Conservation (phyloP, 2,888 invertebrate species). For the Hydroisotoma schaefferi region DNA sequence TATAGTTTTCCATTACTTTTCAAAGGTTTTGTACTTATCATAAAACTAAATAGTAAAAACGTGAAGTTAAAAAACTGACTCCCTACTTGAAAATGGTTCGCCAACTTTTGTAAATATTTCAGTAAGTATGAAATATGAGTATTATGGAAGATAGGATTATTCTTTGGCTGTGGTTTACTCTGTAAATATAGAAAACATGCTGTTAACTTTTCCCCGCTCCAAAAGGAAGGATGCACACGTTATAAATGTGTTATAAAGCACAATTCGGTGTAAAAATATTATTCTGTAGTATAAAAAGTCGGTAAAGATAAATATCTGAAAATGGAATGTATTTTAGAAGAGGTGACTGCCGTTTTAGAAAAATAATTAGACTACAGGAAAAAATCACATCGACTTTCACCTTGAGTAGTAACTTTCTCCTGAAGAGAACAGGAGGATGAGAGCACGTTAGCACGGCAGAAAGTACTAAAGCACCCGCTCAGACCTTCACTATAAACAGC, state of each 20-base stretch:
- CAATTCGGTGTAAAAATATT: constrained; percentile 9
- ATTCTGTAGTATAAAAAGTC: neutral
- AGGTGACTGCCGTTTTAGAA: constrained; percentile 13
- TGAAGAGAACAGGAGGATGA: constrained; percentile 31
- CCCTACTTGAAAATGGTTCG: too few species aligned
- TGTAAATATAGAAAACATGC: too few species aligned
- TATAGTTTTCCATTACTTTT: too few species aligned
- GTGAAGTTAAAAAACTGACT: too few species aligned
- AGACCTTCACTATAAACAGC: constrained; percentile 47
- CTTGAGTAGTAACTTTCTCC: constrained; percentile 43
- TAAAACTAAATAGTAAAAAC: too few species aligned
- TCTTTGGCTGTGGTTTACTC: too few species aligned
- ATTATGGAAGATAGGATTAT: too few species aligned
- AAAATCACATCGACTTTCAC: constrained; percentile 44
- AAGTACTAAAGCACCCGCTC: constrained; percentile 23
- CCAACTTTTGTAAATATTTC: too few species aligned
- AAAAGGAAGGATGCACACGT: too few species aligned
- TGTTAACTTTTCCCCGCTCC: too few species aligned
- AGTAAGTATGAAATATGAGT: too few species aligned
- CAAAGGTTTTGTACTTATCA: too few species aligned
- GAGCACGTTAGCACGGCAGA: constrained; percentile 36
- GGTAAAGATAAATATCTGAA: neutral
- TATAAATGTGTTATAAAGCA: constrained; percentile 12
- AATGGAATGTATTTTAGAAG: neutral
- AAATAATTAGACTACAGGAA: constrained; percentile 40